Evolutionary conservation across 1,140 invertebrate genomes (phyloP).

Genomic region (Leucophenga varia): DNA sequence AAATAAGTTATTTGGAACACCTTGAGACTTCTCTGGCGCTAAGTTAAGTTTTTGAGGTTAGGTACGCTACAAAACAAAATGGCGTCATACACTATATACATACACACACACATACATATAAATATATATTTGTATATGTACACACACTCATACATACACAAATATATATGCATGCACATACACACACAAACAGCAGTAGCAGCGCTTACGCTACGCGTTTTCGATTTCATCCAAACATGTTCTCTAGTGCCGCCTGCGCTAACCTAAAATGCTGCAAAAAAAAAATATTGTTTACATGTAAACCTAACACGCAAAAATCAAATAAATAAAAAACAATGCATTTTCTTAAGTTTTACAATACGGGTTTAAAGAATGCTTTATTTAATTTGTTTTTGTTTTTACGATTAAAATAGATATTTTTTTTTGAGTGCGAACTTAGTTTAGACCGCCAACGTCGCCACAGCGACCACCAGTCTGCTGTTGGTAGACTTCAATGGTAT

Average conservation of each 20-base stretch:
- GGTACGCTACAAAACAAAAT: too few species aligned
- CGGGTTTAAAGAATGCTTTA: conserved; percentile 48
- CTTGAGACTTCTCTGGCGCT: too few species aligned
- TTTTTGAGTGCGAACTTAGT: conserved; percentile 23
- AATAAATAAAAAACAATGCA: conserved; percentile 3
- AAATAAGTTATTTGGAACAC: too few species aligned
- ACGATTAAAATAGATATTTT: conserved; percentile 7
- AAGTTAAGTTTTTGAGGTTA: too few species aligned
- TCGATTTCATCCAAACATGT: too few species aligned
- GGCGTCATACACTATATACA: neutral
- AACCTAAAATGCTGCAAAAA: too few species aligned
- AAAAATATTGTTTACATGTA: too few species aligned
- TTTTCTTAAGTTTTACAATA: conserved; percentile 17
- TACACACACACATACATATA: conserved; percentile 1
- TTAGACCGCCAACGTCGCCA: conserved; percentile 21
- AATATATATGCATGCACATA: conserved; percentile 9
- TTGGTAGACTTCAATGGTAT: conserved; percentile 94
- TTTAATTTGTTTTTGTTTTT: too few species aligned
- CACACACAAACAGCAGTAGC: conserved; percentile 14
- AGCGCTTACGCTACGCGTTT: conserved; percentile 1
- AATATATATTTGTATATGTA: conserved; percentile 33
- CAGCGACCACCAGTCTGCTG: conserved; percentile 92
- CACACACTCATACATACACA: conserved; percentile 30
- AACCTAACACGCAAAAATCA: conserved; percentile 1
- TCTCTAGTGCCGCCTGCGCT: too few species aligned